Conservation (phyloP, 2,113 vertebrate genomes). For the Agelaius phoeniceus region DNA sequence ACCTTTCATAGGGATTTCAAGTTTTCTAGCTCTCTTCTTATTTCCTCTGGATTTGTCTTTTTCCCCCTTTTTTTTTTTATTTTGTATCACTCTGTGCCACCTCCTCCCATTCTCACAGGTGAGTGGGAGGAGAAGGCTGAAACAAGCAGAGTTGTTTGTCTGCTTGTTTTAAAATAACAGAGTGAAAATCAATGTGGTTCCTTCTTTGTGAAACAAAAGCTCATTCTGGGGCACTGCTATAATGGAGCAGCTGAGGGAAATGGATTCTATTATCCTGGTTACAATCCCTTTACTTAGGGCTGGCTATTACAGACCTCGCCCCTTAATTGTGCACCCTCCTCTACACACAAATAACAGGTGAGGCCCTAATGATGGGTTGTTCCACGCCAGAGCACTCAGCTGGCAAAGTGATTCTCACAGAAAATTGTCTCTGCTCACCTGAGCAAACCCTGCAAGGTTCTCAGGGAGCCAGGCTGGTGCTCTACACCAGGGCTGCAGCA, state of each 20-base stretch:
- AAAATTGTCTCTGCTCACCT: slow-evolving; percentile 33
- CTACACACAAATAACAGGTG: slow-evolving; percentile 32
- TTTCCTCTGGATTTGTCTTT: neutral
- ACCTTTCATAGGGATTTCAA: neutral
- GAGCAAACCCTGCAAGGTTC: neutral
- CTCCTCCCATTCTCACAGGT: neutral
- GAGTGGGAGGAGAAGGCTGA: neutral
- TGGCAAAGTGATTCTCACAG: neutral
- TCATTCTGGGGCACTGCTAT: neutral
- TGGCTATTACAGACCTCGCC: slow-evolving; percentile 28
- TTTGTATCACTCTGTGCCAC: neutral
- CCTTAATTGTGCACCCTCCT: slow-evolving; percentile 32
- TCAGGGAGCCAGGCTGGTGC: neutral
- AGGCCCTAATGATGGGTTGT: neutral
- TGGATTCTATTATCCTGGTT: slow-evolving; percentile 18
- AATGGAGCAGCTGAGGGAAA: neutral
- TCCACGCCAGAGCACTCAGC: neutral
- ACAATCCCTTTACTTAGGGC: neutral
- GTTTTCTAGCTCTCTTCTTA: neutral
- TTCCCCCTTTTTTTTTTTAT: neutral
- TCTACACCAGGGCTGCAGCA: neutral
- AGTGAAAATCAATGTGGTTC: neutral
- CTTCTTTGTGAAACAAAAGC: neutral
- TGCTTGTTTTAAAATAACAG: neutral
- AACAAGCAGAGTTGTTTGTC: neutral